phyloP scores from a whole-genome alignment of 2,113 vertebrate species.

The Stegastes partitus region DNA sequence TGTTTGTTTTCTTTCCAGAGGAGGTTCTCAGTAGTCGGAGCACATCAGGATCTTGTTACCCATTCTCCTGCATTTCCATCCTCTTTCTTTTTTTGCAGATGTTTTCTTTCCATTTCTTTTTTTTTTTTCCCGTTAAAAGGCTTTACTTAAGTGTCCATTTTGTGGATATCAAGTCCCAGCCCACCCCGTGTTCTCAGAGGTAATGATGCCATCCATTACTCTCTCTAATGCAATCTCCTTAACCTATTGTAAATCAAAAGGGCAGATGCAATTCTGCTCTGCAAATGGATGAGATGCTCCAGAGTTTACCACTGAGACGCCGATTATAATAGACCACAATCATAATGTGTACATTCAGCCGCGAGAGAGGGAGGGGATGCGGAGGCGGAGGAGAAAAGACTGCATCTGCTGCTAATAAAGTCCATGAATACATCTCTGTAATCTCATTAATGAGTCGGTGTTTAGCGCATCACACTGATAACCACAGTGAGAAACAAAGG shows the following conservation, averaged over 20 bases:
- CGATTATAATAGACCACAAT: background rate
- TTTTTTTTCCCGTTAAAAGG: background rate
- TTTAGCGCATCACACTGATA: background rate
- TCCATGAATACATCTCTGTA: background rate
- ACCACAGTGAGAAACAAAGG: background rate
- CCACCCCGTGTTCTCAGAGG: background rate
- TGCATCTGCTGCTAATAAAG: background rate
- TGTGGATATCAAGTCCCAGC: conserved; percentile 6
- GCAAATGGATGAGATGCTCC: background rate
- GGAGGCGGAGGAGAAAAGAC: too few species aligned
- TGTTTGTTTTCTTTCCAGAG: background rate
- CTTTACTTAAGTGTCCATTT: conserved; percentile 9
- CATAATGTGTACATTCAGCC: background rate
- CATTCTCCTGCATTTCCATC: background rate
- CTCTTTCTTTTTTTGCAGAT: background rate
- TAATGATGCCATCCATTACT: conserved; percentile 25
- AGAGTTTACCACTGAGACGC: background rate
- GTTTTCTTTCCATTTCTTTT: background rate
- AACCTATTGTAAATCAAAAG: background rate
- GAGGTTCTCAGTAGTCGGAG: conserved; percentile 3
- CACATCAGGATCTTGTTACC: conserved; percentile 2
- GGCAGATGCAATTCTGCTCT: background rate
- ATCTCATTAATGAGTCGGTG: background rate
- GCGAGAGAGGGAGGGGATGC: background rate
- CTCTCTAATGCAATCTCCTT: conserved; percentile 12